Evolutionary conservation across 2,888 invertebrate genomes (phyloP).

Genomic region (Chalcis sispes): DNA sequence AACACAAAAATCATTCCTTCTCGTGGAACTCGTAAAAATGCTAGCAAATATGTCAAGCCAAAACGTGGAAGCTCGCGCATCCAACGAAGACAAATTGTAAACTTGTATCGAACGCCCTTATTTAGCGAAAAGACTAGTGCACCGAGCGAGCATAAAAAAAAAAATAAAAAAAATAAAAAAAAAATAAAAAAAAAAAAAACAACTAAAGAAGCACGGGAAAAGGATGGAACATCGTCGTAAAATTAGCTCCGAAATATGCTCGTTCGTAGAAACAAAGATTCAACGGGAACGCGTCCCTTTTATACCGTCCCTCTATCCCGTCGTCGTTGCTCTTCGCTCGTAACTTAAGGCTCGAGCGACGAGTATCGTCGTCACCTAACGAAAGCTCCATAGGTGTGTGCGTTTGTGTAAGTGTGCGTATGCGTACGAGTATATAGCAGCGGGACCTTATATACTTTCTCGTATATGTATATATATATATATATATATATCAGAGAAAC

Average conservation of each 20-base stretch:
- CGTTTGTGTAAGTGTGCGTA: too few species aligned
- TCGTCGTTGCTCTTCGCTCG: slow-evolving; percentile 48
- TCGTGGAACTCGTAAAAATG: too few species aligned
- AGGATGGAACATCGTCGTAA: slow-evolving; percentile 18
- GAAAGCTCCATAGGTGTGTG: too few species aligned
- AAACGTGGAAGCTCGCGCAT: too few species aligned
- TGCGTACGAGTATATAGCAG: too few species aligned
- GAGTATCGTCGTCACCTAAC: slow-evolving; percentile 64
- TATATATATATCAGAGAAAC: slow-evolving; percentile 1
- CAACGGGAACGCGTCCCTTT: slow-evolving; percentile 49
- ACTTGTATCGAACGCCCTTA: slow-evolving; percentile 49
- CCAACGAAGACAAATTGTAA: slow-evolving; percentile 42
- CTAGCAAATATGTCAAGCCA: too few species aligned
- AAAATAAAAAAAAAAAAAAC: not conserved
- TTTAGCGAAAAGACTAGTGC: slow-evolving; percentile 22
- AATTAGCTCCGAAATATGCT: slow-evolving; percentile 33
- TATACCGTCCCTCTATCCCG: slow-evolving; percentile 50
- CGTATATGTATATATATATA: too few species aligned
- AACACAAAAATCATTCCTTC: too few species aligned
- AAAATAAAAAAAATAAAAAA: too few species aligned
- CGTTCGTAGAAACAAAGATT: slow-evolving; percentile 56
- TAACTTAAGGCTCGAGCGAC: slow-evolving; percentile 47
- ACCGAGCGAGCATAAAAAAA: not conserved
- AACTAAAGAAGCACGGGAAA: not conserved
- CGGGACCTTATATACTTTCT: too few species aligned